Evolutionary conservation across 2,888 invertebrate genomes (phyloP), one percentile per base, ranked within the genome.

Genomic region (Melanophora roralis): DNA sequence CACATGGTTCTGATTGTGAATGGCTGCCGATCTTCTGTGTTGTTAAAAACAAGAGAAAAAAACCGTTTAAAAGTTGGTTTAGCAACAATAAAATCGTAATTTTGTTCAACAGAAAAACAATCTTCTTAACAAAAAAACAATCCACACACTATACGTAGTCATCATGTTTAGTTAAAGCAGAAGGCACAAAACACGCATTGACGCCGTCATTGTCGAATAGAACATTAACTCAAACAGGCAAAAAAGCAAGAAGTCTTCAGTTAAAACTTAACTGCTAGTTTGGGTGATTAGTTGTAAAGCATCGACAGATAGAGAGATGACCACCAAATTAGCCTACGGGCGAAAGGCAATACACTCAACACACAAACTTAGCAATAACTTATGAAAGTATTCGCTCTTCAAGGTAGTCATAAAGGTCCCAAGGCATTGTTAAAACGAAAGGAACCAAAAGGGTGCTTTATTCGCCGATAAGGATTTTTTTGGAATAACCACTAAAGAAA

Each of bases 311-410:
- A 55, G 51, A 76, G 57, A 59, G 62, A 80, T 68, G 62, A 62
- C 64, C 68, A 64, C 76, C 68, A 73, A 80, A 80, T 80, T 80
- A 76, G 76, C 76, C 80, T 68, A 80, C 62, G 76, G 80, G 80
- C 75, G 69, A 80, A 76, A 76, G 57, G 72, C 51, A 76, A 62
- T 68, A 76, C 76, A 76, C 67, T 62, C 55, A 49, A 65, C 34
- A 55, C 62, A 62, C 68, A 75, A 72, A 72, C 76, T 73, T 76
- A 68, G 76, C 68, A 57, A 68, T 72, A 71, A 68, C 75, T 67
- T 34, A 75, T 53, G 49, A 49, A 72, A 71, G 60, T 57, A 76
- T 67, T 23, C 60, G 53, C 21, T 64, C 16, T 65, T 65, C 32
- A 14, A 16, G 38, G 57, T 27, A 65, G n/a, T n/a, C n/a, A n/a